A percentile compares a stretch with the other conserved stretches of the same genome.
Conservation (phyloP, 2,888 invertebrate genomes). For the Noctua janthina region DNA sequence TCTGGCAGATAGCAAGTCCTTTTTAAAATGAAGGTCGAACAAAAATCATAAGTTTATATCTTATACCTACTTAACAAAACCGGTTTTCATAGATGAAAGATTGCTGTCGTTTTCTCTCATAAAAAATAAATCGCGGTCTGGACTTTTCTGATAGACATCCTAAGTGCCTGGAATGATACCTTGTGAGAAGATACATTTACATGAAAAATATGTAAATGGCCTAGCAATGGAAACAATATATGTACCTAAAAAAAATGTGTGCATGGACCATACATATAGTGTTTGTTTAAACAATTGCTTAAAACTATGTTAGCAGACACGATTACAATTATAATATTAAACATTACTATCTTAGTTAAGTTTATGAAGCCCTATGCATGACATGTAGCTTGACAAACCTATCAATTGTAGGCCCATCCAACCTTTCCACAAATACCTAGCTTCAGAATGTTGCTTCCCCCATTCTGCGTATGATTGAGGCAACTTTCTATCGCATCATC, state of each 20-base stretch:
- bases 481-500: not conserved
- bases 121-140: not conserved
- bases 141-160: not conserved
- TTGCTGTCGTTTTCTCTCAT: not conserved
- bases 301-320: not conserved
- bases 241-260: not conserved
- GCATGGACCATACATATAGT: not conserved
- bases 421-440: not conserved
- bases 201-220: not conserved
- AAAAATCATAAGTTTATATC: conserved; percentile 3
- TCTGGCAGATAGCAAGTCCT: conserved; percentile 31
- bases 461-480: not conserved
- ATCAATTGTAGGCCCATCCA: not conserved
- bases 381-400: not conserved
- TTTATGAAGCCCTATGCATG: not conserved
- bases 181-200: not conserved
- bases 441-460: too few relatives aligned
- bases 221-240: not conserved
- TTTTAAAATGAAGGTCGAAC: conserved; percentile 32
- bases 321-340: not conserved
- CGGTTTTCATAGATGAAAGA: conserved; percentile 8
- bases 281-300: not conserved
- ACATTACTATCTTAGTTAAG: not conserved
- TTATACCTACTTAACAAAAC: not conserved
- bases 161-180: not conserved